Percentiles rank a stretch among this genome's conserved stretches.
These are phyloP conservation scores for Bradypus variegatus DNA, from an alignment of 2,797 vertebrate genomes.

Conservation along the genomic window DNA sequence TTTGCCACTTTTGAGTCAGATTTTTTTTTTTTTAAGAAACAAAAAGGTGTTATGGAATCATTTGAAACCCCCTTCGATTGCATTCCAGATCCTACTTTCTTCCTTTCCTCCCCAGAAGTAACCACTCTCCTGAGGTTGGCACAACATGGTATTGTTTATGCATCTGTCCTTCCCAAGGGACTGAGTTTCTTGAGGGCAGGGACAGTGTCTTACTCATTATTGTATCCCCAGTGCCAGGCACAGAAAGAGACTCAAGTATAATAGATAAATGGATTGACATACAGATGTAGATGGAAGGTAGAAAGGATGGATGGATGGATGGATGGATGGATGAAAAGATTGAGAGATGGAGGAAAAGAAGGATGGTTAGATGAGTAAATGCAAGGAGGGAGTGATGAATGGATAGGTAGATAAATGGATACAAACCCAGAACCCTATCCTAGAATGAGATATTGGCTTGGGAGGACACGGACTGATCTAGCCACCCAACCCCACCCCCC, in stretches of 20 bases:
- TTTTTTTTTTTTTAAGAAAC: background rate
- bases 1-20: background rate
- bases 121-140: background rate
- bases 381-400: background rate
- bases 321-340: background rate
- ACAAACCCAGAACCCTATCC: background rate
- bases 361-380: background rate
- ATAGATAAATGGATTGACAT: background rate
- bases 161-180: background rate
- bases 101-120: background rate
- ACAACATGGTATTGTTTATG: background rate
- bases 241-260: background rate
- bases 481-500: background rate
- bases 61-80: slow-evolving; percentile 14
- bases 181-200: background rate
- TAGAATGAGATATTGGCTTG: background rate
- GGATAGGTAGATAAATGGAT: background rate
- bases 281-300: background rate
- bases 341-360: background rate
- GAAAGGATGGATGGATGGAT: background rate
- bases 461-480: background rate
- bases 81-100: background rate
- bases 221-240: background rate
- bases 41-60: background rate
- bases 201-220: background rate